A percentile compares a stretch with the other conserved stretches of the same genome.
Evolutionary conservation across 64 coral and sea anemone genomes (phyloP).

Genomic region (Dendronephthya gigantea): DNA sequence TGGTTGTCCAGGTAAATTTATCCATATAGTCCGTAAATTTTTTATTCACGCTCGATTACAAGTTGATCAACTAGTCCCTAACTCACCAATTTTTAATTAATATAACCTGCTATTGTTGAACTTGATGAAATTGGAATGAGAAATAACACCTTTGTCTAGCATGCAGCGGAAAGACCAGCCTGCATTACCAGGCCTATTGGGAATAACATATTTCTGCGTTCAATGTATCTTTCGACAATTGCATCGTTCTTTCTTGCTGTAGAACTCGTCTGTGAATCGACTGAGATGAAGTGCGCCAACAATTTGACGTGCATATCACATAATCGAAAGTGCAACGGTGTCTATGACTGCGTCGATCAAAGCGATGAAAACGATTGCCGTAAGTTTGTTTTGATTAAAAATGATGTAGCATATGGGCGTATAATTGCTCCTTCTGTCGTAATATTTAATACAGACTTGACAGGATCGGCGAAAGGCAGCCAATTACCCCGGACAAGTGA

Average conservation of each 20-base stretch:
- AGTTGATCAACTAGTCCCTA: too few species aligned
- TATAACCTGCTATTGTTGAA: background rate
- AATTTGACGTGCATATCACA: background rate
- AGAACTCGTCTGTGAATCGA: background rate
- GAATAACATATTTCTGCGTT: too few species aligned
- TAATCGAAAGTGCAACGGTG: background rate
- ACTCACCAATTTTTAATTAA: background rate
- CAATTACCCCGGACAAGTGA: too few species aligned
- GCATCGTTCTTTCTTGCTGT: background rate
- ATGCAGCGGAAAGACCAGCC: too few species aligned
- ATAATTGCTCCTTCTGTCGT: too few species aligned
- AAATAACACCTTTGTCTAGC: background rate
- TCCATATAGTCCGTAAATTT: background rate
- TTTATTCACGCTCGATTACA: background rate
- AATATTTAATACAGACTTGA: too few species aligned
- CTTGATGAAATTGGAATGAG: background rate
- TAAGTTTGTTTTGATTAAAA: background rate
- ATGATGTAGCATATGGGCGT: background rate
- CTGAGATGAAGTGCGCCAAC: background rate
- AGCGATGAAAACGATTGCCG: background rate
- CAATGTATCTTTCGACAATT: too few species aligned
- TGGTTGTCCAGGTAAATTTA: background rate
- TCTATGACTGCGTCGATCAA: background rate
- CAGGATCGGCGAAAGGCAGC: too few species aligned
- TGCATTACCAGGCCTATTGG: too few species aligned